phyloP scores from a whole-genome alignment of 2,113 vertebrate genomes.

The Rhea americana region DNA sequence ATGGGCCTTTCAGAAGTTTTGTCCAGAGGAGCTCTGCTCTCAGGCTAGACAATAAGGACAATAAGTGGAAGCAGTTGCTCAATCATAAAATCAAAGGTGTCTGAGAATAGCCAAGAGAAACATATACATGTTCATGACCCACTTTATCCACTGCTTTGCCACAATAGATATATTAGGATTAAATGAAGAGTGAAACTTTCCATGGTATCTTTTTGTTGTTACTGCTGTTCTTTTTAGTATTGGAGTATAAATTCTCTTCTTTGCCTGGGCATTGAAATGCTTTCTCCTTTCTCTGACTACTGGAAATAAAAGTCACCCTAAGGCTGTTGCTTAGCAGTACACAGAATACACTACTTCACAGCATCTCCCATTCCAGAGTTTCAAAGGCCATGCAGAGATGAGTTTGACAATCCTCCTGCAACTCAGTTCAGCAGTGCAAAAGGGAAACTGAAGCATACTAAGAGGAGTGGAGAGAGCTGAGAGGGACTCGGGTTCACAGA shows the following conservation, averaged over 20 bases:
- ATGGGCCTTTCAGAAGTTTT: neutral
- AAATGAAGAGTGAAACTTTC: neutral
- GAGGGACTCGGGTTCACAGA: neutral
- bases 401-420: neutral
- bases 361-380: neutral
- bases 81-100: neutral
- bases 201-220: neutral
- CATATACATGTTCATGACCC: neutral
- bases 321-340: neutral
- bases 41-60: neutral
- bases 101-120: neutral
- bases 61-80: neutral
- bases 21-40: neutral
- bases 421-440: neutral
- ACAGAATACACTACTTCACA: neutral
- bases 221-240: neutral
- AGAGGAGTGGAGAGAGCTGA: neutral
- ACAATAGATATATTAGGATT: neutral
- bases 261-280: neutral
- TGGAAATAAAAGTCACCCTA: neutral
- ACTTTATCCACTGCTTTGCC: neutral
- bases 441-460: neutral
- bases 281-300: neutral
- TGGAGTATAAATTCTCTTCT: neutral
- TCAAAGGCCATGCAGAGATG: neutral